Percentiles rank a stretch among this genome's conserved stretches.
phyloP scores from a whole-genome alignment of 2,888 invertebrate species.

The Rapana venosa region DNA sequence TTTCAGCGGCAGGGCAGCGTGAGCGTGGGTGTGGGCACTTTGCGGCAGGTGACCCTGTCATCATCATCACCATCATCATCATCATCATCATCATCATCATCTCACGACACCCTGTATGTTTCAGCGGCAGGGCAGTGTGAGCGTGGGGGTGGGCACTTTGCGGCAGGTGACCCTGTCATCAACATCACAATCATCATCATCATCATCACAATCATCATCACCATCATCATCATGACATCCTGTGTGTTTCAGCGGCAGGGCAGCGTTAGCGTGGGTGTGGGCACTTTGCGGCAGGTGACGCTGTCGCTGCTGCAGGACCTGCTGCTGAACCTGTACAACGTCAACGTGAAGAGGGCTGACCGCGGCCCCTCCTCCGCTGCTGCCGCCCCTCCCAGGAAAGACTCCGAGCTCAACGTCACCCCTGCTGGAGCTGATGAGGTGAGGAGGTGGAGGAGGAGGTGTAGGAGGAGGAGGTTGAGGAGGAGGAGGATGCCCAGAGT shows the following conservation, averaged over 20 bases:
- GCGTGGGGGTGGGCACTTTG: slow-evolving; percentile 54
- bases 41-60: slow-evolving; percentile 51
- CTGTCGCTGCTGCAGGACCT: slow-evolving; percentile 52
- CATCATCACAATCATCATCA: no score
- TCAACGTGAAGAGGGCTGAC: slow-evolving; percentile 49
- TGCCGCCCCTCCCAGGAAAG: not conserved
- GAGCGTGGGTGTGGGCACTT: slow-evolving; percentile 51
- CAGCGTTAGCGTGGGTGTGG: slow-evolving; percentile 47
- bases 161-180: slow-evolving; percentile 49
- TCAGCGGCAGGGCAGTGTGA: slow-evolving; percentile 24
- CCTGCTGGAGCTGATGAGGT: slow-evolving; percentile 32
- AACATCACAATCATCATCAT: no score
- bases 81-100: no score
- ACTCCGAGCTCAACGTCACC: slow-evolving; percentile 11
- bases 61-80: no score
- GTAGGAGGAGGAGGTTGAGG: not conserved
- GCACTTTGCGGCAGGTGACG: slow-evolving; percentile 52
- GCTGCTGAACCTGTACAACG: slow-evolving; percentile 56
- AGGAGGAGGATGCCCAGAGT: no score
- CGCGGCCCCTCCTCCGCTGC: not conserved
- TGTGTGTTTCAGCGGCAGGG: slow-evolving; percentile 13
- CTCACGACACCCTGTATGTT: not conserved
- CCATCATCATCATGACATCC: no score
- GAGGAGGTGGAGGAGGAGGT: not conserved
- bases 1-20: slow-evolving; percentile 25